phyloP scores from a whole-genome alignment of 2,113 vertebrate species.

The Dunckerocampus dactyliophorus region DNA sequence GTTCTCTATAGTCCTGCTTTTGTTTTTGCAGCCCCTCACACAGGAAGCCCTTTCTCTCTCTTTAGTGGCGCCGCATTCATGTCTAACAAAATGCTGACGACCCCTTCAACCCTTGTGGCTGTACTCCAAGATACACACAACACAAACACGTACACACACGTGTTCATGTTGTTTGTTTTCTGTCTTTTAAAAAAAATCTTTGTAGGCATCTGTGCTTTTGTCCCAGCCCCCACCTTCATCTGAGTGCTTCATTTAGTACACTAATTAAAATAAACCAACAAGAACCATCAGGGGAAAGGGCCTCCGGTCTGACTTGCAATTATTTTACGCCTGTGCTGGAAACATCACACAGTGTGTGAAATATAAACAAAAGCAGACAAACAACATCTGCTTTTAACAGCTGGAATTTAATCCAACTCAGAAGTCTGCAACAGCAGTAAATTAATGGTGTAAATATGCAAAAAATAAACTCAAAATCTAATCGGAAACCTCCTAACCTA shows the following conservation, averaged over 20 bases:
- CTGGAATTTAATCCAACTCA: too few relatives aligned
- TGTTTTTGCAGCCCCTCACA: slow-evolving; percentile 71
- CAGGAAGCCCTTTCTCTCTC: slow-evolving; percentile 68
- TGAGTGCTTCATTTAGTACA: slow-evolving; percentile 55
- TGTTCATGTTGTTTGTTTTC: slow-evolving; percentile 14
- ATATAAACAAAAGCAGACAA: too few relatives aligned
- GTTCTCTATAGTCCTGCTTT: slow-evolving; percentile 52
- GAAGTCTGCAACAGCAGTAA: too few relatives aligned
- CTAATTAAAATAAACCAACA: slow-evolving; percentile 58
- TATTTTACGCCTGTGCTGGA: neutral
- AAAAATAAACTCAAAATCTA: too few relatives aligned
- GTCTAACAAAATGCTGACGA: slow-evolving; percentile 72
- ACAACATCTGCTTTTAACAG: too few relatives aligned
- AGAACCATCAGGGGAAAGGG: slow-evolving; percentile 25
- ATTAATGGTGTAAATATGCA: too few relatives aligned
- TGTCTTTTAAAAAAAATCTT: slow-evolving; percentile 33
- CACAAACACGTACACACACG: slow-evolving; percentile 44
- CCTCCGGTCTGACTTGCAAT: neutral
- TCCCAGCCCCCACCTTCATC: slow-evolving; percentile 16
- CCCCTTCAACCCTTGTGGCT: slow-evolving; percentile 53
- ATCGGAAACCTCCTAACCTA: too few relatives aligned
- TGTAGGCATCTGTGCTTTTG: slow-evolving; percentile 34
- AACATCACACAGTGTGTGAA: too few relatives aligned
- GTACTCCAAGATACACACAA: slow-evolving; percentile 55
- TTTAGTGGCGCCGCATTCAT: slow-evolving; percentile 67